Evolutionary conservation across 2,888 invertebrate genomes (phyloP), one percentile per base, ranked within the genome.

Genomic region (Antheraea yamamai): DNA sequence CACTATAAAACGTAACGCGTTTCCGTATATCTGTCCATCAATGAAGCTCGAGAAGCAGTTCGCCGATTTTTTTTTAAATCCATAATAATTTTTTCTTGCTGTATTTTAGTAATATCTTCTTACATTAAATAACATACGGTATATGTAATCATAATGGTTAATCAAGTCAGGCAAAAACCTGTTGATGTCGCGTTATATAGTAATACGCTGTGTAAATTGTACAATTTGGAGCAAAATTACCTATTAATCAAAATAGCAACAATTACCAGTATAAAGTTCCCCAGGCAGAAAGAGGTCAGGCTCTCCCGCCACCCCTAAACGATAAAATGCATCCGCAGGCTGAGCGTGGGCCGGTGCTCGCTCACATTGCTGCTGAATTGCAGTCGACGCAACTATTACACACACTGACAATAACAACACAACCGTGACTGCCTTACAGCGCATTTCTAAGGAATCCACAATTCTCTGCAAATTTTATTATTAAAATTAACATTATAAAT

Each of bases 261-360:
- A 39, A 78, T 92, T 93, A 97, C 98, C 96, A 86, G 97, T 97
- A 87, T 98, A 98, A 76, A 97, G 95, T 82, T 97, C 97, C 78
- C 97, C 97, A 0, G 98, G 97, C n/a, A 97, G 95, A 84, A 97
- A 98, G 81, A 96, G 95, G 77, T 96, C 96, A 0, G 97, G 96
- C 81, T 96, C 96, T n/a, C 97, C 97, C 58, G 96, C 96, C 76
- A 97, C 95, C 78, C 96, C 95, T 78, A 98, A 96, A 79, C 95
- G 95, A 90, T 97, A 98, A 78, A 96, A 96, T 73, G 96, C 96
- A 84, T 97, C 97, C 0, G 97, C 96, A 0, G 96, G 95, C 87
- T 91, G 91, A 66, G 94, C 91, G 80, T 92, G 88, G 51, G 87
- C 81, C 47, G 93, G 91, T 1, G 93, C 91, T 10, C 87, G 88